A percentile compares a stretch with the other conserved stretches of the same genome.
Conservation (phyloP, 1,140 invertebrate species). For the Lethocerus indicus region DNA sequence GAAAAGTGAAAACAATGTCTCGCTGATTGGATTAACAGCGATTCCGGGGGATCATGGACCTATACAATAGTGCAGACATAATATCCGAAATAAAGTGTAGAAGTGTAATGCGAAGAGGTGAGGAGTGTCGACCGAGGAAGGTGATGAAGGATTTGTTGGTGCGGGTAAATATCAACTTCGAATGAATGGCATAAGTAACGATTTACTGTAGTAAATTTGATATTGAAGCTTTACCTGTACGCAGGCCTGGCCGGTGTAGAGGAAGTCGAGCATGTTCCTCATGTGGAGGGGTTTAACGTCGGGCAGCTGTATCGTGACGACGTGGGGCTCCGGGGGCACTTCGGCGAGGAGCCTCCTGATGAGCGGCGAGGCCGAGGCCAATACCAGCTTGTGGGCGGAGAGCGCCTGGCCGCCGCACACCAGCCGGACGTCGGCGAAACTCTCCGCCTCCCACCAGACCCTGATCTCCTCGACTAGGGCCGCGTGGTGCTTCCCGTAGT, state of each 20-base stretch:
- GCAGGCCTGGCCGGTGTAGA: slow-evolving; percentile 69
- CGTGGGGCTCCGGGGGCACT: slow-evolving; percentile 32
- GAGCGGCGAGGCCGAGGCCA: slow-evolving; percentile 66
- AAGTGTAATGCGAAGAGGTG: too few species aligned
- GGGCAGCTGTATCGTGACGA: slow-evolving; percentile 54
- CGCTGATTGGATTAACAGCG: too few species aligned
- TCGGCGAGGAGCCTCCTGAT: slow-evolving; percentile 56
- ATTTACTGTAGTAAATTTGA: too few species aligned
- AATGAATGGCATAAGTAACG: too few species aligned
- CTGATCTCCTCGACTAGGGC: slow-evolving; percentile 72
- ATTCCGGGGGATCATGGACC: too few species aligned
- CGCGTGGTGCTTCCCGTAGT: slow-evolving; percentile 77
- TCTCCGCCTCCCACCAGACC: slow-evolving; percentile 62
- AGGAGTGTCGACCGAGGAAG: too few species aligned
- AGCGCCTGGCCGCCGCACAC: slow-evolving; percentile 39
- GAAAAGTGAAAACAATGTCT: too few species aligned
- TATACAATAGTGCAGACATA: too few species aligned
- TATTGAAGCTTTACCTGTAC: slow-evolving; percentile 38
- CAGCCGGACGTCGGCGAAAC: slow-evolving; percentile 62
- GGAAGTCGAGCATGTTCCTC: slow-evolving; percentile 58
- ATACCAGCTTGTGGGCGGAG: slow-evolving; percentile 36
- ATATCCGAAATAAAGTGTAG: too few species aligned
- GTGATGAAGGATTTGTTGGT: too few species aligned
- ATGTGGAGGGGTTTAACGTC: slow-evolving; percentile 59
- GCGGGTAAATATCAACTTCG: too few species aligned